Evolutionary conservation across 2,113 vertebrate species (phyloP), one percentile per base, ranked within the genome.

Genomic region (Euleptes europaea): DNA sequence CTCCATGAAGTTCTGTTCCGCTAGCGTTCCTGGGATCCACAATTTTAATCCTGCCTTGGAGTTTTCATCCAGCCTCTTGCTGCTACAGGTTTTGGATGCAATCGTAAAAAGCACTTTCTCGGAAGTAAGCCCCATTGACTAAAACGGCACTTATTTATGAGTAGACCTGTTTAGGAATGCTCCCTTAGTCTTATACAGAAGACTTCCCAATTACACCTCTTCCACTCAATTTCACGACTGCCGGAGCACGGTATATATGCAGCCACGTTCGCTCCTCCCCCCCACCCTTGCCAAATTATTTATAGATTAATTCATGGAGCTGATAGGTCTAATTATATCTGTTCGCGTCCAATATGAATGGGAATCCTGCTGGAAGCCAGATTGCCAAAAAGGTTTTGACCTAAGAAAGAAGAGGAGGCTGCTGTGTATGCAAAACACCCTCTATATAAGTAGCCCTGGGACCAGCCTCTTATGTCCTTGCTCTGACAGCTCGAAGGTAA

Each of bases 311-410:
- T 94, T 93, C 94, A 93, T 72, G 87, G 87, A 89, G 78, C 83
- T 91, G 91, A 93, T 93, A 92, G 93, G 93, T 97, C 96, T 97
- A 97, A 97, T 96, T 96, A 97, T 97, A 97, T 95, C 96, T 90
- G 94, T 96, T 95, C 95, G 94, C 87, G 93, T 95, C 92, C 88
- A 95, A 94, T 92, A 91, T 90, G 88, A 94, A 95, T 95, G 88
- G 88, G 88, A 95, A 96, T 94, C 94, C 84, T 95, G 91, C 84
- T 94, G 93, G 90, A 91, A 94, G 84, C 83, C 71, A 77, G 94
- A 95, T 89, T 95, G 94, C 94, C 95, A 94, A 93, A 95, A 94
- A 92, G 85, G 88, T 94, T 94, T 94, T 93, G 93, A 92, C 93
- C 91, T 89, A 92, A 92, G 94, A 93, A 94, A 95, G 92, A 95